These are phyloP conservation scores for Cancer borealis DNA, from an alignment of 2,888 invertebrate species.

Conservation along the genomic window DNA sequence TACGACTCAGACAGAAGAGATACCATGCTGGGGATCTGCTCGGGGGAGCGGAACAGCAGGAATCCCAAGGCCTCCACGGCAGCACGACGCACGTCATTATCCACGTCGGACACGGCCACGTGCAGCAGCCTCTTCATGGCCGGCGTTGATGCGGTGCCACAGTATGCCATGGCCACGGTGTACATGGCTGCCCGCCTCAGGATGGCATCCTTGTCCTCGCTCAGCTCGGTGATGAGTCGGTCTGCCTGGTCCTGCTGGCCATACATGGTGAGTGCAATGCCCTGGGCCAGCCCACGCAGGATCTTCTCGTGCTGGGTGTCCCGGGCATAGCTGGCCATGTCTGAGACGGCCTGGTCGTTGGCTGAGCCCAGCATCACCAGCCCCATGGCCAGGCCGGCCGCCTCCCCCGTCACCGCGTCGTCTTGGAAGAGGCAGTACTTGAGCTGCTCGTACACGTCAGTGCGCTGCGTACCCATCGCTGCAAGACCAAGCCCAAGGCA, in stretches of 20 bases:
- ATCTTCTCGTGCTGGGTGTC: slow-evolving; percentile 97
- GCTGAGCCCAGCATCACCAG: slow-evolving; percentile 99
- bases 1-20: slow-evolving; percentile 98
- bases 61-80: slow-evolving; percentile 99
- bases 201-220: slow-evolving; percentile 87
- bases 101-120: slow-evolving; percentile 98
- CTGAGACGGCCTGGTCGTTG: slow-evolving; percentile 89
- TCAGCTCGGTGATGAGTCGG: slow-evolving; percentile 91
- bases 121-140: slow-evolving; percentile 96
- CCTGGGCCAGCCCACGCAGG: slow-evolving; percentile 96
- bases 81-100: slow-evolving; percentile 98
- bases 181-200: slow-evolving; percentile 94
- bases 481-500: slow-evolving; percentile 98
- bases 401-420: slow-evolving; percentile 99
- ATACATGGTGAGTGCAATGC: slow-evolving; percentile 97
- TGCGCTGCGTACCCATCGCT: slow-evolving; percentile 97
- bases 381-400: slow-evolving; percentile 99
- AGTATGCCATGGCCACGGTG: slow-evolving; percentile 98
- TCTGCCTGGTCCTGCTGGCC: slow-evolving; percentile 98
- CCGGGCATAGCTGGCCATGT: slow-evolving; percentile 90
- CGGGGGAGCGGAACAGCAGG: slow-evolving; percentile 94
- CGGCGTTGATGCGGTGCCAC: slow-evolving; percentile 94
- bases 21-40: slow-evolving; percentile 98
- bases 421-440: slow-evolving; percentile 98
- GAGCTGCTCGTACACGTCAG: slow-evolving; percentile 97